Evolutionary conservation across 2,113 vertebrate genomes (phyloP).

Genomic region (Varanus salvator): DNA sequence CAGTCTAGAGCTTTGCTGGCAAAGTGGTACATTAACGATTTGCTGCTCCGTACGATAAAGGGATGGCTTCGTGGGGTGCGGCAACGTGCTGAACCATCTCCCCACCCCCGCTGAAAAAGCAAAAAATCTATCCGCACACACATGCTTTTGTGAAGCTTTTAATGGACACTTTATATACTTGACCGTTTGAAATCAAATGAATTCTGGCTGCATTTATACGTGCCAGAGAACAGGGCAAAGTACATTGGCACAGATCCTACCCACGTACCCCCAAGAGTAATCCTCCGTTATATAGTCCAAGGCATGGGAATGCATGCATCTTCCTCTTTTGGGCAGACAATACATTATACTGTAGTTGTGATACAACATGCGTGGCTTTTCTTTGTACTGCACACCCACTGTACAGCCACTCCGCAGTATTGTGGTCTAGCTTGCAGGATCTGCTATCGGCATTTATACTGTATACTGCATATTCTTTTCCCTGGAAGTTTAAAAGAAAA

Average conservation of each 20-base stretch:
- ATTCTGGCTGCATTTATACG: constrained; percentile 78
- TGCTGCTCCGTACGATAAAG: constrained; percentile 28
- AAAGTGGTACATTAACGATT: constrained; percentile 59
- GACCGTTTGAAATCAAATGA: constrained; percentile 62
- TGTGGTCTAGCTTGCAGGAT: constrained; percentile 93
- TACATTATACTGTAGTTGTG: constrained; percentile 97
- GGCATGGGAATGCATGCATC: constrained; percentile 91
- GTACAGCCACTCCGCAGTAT: constrained; percentile 94
- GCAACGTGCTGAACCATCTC: not conserved
- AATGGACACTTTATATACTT: constrained; percentile 60
- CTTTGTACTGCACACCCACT: constrained; percentile 95
- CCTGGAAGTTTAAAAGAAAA: constrained; percentile 86
- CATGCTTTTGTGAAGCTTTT: constrained; percentile 63
- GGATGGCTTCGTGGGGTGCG: not conserved
- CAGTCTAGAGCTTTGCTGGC: constrained; percentile 77
- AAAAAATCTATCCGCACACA: constrained; percentile 53
- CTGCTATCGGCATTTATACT: constrained; percentile 90
- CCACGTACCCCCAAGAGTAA: constrained; percentile 72
- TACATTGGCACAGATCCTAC: constrained; percentile 81
- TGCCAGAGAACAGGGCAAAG: constrained; percentile 74
- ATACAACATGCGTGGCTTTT: constrained; percentile 96
- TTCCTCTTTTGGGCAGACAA: constrained; percentile 90
- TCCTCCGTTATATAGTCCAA: constrained; percentile 79
- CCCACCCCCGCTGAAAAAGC: not conserved
- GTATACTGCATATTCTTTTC: constrained; percentile 90